phyloP scores from a whole-genome alignment of 2,888 invertebrate genomes.

The Synanthedon formicaeformis region DNA sequence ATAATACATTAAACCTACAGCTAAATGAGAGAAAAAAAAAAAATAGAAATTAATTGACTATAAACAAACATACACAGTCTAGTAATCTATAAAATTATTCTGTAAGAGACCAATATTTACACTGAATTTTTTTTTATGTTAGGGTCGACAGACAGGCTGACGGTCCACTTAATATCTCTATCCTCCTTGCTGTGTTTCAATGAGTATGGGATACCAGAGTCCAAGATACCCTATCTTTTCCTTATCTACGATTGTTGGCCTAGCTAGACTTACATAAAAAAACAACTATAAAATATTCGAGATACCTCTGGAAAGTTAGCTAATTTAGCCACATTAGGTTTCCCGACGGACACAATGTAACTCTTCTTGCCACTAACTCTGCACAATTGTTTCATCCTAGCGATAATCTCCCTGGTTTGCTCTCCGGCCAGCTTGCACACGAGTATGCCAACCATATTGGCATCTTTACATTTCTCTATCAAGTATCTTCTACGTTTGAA shows the following conservation, averaged over 20 bases:
- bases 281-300: constrained; percentile 7
- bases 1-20: too few species aligned
- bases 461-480: constrained; percentile 93
- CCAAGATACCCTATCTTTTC: neutral
- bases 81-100: too few species aligned
- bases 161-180: too few species aligned
- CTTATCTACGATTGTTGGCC: neutral
- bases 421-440: constrained; percentile 91
- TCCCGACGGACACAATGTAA: constrained; percentile 93
- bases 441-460: constrained; percentile 86
- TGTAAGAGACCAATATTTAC: too few species aligned
- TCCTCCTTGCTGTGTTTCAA: too few species aligned
- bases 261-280: neutral
- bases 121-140: too few species aligned
- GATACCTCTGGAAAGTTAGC: constrained; percentile 91
- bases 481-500: constrained; percentile 85
- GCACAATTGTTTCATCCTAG: constrained; percentile 79
- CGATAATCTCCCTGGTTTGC: constrained; percentile 80
- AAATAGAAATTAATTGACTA: too few species aligned
- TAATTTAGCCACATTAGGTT: constrained; percentile 93
- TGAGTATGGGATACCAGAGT: too few species aligned
- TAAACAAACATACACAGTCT: too few species aligned
- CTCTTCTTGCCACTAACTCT: constrained; percentile 84
- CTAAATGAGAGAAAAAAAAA: too few species aligned
- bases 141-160: too few species aligned